Evolutionary conservation across 2,113 vertebrate species (phyloP).

Genomic region (Cephalopterus ornatus): DNA sequence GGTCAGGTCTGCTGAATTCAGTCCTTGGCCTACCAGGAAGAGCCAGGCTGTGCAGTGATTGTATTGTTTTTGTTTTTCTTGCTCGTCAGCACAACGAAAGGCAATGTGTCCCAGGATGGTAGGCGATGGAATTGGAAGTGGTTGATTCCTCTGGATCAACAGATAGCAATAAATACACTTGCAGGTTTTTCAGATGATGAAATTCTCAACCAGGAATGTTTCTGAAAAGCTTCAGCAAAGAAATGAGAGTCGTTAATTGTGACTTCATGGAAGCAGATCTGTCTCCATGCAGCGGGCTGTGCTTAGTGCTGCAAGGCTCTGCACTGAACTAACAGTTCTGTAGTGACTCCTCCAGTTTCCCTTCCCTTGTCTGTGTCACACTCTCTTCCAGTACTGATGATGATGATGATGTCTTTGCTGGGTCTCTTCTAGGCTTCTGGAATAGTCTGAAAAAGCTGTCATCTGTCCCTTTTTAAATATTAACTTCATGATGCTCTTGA

Average conservation of each 20-base stretch:
- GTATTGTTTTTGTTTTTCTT: not conserved
- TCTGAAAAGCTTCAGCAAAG: not conserved
- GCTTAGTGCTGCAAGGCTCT: not conserved
- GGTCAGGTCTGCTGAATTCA: not conserved
- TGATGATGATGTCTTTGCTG: not conserved
- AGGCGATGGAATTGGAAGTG: not conserved
- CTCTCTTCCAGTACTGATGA: not conserved
- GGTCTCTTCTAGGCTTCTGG: conserved; percentile 8
- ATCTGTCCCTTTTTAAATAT: conserved; percentile 41
- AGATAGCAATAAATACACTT: not conserved
- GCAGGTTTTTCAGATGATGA: not conserved
- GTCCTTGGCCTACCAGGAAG: not conserved
- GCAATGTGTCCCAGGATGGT: not conserved
- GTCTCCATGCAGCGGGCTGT: not conserved
- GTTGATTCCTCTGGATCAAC: not conserved
- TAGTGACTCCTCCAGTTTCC: conserved; percentile 6
- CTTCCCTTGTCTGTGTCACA: not conserved
- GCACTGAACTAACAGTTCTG: not conserved
- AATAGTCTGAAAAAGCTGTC: conserved; percentile 9
- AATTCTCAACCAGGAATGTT: not conserved
- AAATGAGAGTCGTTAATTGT: not conserved
- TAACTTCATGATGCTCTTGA: conserved; percentile 18
- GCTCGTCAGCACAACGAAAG: not conserved
- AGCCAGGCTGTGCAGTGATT: not conserved
- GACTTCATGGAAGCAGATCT: not conserved